Conservation (phyloP, 2,888 invertebrate genomes). For the Tuberolachnus salignus region DNA sequence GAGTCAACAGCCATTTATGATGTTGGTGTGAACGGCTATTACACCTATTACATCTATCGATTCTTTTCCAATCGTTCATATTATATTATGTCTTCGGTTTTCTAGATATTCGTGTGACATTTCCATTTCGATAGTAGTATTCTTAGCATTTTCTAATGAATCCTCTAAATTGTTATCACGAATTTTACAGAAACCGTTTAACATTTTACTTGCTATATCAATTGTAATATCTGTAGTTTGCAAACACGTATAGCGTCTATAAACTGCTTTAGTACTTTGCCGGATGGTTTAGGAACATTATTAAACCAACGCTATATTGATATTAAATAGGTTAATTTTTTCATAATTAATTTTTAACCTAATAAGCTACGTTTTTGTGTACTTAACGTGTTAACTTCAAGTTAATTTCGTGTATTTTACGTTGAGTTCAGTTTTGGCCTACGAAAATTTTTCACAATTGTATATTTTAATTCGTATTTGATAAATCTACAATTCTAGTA, state of each 20-base stretch:
- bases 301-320: no score
- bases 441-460: no score
- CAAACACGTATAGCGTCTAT: conserved; percentile 17
- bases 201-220: conserved; percentile 27
- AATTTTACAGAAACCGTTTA: conserved; percentile 26
- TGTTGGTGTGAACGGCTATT: neutral
- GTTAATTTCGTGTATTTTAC: no score
- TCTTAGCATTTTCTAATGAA: conserved; percentile 23
- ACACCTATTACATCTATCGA: neutral
- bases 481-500: no score
- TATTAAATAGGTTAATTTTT: no score
- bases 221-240: conserved; percentile 2
- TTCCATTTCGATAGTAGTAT: conserved; percentile 12
- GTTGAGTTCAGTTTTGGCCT: no score
- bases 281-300: neutral
- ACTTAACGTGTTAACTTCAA: no score
- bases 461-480: no score
- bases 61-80: conserved; percentile 8
- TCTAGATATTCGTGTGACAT: conserved; percentile 18
- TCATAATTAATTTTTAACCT: no score
- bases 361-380: no score
- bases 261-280: conserved; percentile 17
- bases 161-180: conserved; percentile 13
- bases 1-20: conserved; percentile 8
- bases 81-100: conserved; percentile 13